Base-by-base conservation (phyloP, 2,797 vertebrate species). In the Melanotaenia parkinsoni region DNA sequence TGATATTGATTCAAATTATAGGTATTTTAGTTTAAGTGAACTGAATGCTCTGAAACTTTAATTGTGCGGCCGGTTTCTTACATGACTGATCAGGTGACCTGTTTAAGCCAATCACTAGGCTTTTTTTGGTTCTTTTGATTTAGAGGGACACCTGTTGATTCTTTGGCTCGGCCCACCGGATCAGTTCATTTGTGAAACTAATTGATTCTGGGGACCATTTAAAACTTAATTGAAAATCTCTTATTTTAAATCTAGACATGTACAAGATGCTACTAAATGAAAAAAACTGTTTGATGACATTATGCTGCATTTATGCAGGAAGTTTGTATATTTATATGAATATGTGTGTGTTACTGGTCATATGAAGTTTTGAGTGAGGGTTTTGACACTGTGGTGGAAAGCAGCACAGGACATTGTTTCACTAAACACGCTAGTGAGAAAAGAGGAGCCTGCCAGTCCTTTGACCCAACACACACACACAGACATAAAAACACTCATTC, bases 71-170 rank as follows among this genome's bases (percentile, higher is more conserved):
- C 74, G 74, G 3, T 58, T 24, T 57, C n/a, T 50, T 84, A 74
- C 73, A 76, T 82, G 72, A 80, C 59, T 63, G 69, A 35, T 86
- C 89, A 92, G 72, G 86, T 93, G 92, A 90, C 69, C 18, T 0
- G 26, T 43, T 8, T 9, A 2, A 61, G 12, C 88, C 88, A 91
- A 90, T 90, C 82, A 58, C 1, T 0, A 5, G 9, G 30, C 74
- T 58, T 24, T 59, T 51, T 32, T 47, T 54, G 47, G 63, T 71
- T 45, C 38, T 13, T 60, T 54, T 53, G 63, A 56, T 69, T 69
- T 72, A 58, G 77, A 81, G 45, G 59, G 67, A 72, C 86, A 90
- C 86, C 78, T 90, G 91, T 90, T 91, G 86, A 89, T 82, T 83
- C 43, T 66, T 65, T 64, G 38, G 11, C 67, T 74, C 1, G 30